Base-by-base conservation (phyloP, 2,888 invertebrate species). In the Chrysolina haemoptera region DNA sequence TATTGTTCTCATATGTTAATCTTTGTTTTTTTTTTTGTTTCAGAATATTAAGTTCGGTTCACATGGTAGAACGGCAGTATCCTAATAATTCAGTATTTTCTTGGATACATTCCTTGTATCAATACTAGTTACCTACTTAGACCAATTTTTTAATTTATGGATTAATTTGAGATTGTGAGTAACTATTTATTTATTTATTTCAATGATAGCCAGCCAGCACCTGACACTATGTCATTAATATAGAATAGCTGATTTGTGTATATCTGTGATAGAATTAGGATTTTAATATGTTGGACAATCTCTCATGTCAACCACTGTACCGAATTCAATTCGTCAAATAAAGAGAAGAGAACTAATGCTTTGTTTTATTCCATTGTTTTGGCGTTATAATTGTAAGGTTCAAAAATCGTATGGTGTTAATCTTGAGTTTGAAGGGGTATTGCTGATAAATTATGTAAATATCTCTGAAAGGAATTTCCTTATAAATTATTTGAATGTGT, bases 181-280 rank as follows among this genome's bases (percentile, higher is more conserved):
- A 27, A 53, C 22, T 66, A 50, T 66, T 67, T 53, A 67, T 67
- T 67, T 67, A 67, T 67, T 67, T 67, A 67, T 67, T 66, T 41
- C 22, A 5, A 27, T 66, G 35, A 22, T 16, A 22, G 59, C 66
- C 66, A n/a, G n/a, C 66, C 50, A 40, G 41, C 53, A 67, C 55
- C 18, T 40, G 53, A 50, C 27, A 53, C 41, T 67, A 40, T 67
- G 67, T 67, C 59, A 59, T n/a, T 59, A 35, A 27, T 27, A 35
- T 59, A 59, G 59, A 35, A 59, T 35, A 27, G 35, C 63, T 70
- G 16, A 53, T 40, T 63, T 68, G 20, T 70, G 40, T 64, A 70
- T 18, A 55, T 62, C 70, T 70, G 70, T 64, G 70, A 70, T 70
- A 70, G 64, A 22, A 53, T 48, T 20, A 40, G 55, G 46, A 27